Conservation (phyloP, 2,113 vertebrate species). For the Pongo pygmaeus region DNA sequence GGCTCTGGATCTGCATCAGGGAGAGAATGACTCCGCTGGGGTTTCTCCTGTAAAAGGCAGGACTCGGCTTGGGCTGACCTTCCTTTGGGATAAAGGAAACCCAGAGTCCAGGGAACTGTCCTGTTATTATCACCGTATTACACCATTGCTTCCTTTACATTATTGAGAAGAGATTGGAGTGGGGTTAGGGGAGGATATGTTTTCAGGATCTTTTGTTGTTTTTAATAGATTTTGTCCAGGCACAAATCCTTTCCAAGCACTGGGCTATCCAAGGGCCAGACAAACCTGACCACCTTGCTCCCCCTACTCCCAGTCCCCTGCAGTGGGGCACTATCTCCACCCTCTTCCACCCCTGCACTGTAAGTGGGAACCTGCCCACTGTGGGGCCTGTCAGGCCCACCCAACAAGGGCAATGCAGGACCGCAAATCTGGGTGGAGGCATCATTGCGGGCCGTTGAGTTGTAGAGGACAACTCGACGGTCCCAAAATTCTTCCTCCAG, state of each 20-base stretch:
- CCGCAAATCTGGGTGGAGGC: too few relatives aligned
- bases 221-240: neutral
- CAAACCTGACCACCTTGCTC: neutral
- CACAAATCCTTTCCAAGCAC: neutral
- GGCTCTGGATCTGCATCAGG: neutral
- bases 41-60: neutral
- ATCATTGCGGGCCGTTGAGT: neutral
- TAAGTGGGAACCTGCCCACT: neutral
- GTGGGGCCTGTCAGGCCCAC: neutral
- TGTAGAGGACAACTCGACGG: neutral
- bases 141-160: neutral
- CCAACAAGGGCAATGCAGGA: neutral
- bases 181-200: neutral
- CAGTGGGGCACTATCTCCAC: too few relatives aligned
- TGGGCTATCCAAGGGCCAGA: neutral
- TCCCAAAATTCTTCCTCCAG: neutral
- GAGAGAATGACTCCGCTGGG: neutral
- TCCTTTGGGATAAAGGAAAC: neutral
- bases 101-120: neutral
- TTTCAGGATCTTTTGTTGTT: neutral
- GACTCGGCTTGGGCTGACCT: neutral
- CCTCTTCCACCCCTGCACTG: rapidly evolving
- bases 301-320: neutral
- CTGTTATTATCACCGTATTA: neutral
- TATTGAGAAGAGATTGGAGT: neutral